Conservation (phyloP, 2,113 vertebrate genomes). For the Centrocercus urophasianus region DNA sequence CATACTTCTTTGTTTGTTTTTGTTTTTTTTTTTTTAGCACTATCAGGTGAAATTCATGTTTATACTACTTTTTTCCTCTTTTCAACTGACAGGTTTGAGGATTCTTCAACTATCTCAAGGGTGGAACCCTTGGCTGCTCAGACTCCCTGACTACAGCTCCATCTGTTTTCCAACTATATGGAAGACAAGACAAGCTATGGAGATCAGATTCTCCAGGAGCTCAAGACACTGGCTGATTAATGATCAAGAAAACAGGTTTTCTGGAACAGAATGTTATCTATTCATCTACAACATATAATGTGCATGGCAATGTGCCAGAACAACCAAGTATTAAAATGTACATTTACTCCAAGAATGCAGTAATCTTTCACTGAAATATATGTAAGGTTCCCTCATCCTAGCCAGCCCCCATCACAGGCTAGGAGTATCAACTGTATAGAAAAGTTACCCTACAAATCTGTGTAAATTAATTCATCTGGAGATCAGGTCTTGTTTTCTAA, state of each 20-base stretch:
- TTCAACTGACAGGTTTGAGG: neutral
- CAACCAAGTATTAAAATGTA: neutral
- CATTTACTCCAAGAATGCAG: neutral
- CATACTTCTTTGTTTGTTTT: neutral
- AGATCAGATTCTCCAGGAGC: neutral
- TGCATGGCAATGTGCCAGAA: neutral
- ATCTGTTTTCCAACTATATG: neutral
- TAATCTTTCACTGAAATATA: neutral
- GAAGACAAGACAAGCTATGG: neutral
- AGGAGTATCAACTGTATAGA: neutral
- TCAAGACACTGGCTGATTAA: neutral
- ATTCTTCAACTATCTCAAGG: neutral
- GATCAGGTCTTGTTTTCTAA: neutral
- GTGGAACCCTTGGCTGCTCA: neutral
- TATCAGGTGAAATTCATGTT: neutral
- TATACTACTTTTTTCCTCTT: neutral
- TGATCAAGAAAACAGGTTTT: neutral
- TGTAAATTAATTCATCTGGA: neutral
- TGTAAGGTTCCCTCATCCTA: neutral
- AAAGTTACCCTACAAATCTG: neutral
- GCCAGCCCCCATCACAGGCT: neutral
- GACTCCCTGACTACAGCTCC: neutral
- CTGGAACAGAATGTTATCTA: neutral
- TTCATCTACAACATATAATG: neutral
- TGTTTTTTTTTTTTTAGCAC: rapidly evolving